These are phyloP conservation scores for Dicrostonyx torquatus DNA, from an alignment of 2,797 vertebrate species.

Conservation along the genomic window DNA sequence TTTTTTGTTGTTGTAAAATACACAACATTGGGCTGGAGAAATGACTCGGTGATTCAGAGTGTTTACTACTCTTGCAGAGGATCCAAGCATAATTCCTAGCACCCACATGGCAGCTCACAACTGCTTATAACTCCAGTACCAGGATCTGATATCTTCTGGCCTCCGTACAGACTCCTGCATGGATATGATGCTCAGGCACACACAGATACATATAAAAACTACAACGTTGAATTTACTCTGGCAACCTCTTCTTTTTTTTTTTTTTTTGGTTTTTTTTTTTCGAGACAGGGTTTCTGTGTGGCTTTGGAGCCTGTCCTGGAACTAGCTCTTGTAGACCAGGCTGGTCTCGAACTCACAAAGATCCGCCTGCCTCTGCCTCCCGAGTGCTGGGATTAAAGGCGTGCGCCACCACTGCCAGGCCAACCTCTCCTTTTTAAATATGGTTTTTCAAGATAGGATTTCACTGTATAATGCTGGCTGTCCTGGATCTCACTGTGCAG, in stretches of 20 bases:
- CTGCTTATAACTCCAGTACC: not conserved
- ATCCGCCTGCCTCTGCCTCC: too few relatives aligned
- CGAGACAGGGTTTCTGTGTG: not conserved
- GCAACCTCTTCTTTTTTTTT: conserved; percentile 11
- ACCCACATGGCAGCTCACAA: not conserved
- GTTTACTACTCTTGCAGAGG: not conserved
- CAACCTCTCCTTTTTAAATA: too few relatives aligned
- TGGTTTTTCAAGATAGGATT: too few relatives aligned
- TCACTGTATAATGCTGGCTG: too few relatives aligned
- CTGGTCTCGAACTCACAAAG: too few relatives aligned
- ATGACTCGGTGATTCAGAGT: not conserved
- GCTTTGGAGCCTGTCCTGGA: too few relatives aligned
- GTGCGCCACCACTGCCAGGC: too few relatives aligned
- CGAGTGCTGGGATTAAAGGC: too few relatives aligned
- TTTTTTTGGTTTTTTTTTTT: not conserved
- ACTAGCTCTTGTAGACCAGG: not conserved
- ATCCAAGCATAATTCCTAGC: not conserved
- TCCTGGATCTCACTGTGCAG: too few relatives aligned
- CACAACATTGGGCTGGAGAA: too few relatives aligned
- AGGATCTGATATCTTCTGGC: not conserved
- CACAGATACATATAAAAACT: not conserved
- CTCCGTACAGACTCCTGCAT: not conserved
- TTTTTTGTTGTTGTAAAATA: not conserved
- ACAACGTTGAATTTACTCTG: conserved; percentile 18
- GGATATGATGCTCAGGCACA: not conserved